Percentiles rank a stretch among this genome's conserved stretches.
These are phyloP conservation scores for Xerus inauris DNA, from an alignment of 2,113 vertebrate species.

Conservation along the genomic window DNA sequence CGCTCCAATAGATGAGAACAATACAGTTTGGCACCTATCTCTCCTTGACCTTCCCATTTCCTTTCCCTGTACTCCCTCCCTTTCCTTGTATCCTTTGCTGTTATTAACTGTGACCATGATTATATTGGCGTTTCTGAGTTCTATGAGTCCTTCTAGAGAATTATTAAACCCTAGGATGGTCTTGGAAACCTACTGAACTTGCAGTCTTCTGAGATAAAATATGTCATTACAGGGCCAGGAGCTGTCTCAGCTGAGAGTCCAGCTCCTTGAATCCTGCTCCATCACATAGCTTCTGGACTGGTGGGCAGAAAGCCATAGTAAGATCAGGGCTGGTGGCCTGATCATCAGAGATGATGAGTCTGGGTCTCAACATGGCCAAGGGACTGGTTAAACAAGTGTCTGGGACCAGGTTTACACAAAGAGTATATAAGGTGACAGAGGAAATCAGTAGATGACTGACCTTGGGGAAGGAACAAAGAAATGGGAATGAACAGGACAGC, in stretches of 20 bases:
- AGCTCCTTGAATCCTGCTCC: background rate
- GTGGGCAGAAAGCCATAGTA: background rate
- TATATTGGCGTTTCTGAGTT: background rate
- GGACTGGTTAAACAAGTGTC: background rate
- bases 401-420: background rate
- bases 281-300: background rate
- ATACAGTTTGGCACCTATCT: background rate
- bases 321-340: background rate
- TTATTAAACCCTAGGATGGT: background rate
- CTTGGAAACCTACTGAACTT: background rate
- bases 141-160: background rate
- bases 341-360: background rate
- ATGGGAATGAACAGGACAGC: background rate
- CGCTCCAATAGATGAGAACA: background rate
- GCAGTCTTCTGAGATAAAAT: background rate
- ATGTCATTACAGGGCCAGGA: background rate
- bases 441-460: no score
- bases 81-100: background rate
- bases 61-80: no score
- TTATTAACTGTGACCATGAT: background rate
- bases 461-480: background rate
- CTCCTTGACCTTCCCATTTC: background rate
- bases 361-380: background rate
- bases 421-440: background rate
- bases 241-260: background rate